phyloP scores from a whole-genome alignment of 2,888 invertebrate genomes.

The Aphidius colemani region DNA sequence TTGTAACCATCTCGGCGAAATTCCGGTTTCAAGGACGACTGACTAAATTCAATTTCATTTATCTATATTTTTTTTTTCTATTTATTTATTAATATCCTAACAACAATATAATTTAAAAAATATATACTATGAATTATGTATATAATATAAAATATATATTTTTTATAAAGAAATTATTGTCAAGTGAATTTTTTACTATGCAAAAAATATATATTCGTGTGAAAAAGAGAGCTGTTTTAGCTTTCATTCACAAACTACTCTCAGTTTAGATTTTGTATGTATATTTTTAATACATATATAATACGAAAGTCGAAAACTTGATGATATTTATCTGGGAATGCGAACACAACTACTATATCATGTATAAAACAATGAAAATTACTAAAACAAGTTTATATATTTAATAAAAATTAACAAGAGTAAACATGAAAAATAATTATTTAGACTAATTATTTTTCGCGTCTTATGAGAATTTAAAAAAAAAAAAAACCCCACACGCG shows the following conservation, averaged over 20 bases:
- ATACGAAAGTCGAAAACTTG: slow-evolving; percentile 13
- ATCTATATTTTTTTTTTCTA: not conserved
- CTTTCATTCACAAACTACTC: slow-evolving; percentile 4
- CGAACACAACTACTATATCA: slow-evolving; percentile 6
- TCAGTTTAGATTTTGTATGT: too few species aligned
- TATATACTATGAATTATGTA: not conserved
- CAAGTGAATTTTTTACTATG: not conserved
- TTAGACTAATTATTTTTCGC: slow-evolving; percentile 18
- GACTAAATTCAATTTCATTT: not conserved
- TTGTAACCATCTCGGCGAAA: slow-evolving; percentile 5
- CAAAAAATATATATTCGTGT: slow-evolving; percentile 3
- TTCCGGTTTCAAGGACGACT: slow-evolving; percentile 9
- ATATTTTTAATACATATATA: too few species aligned
- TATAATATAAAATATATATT: not conserved
- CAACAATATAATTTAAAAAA: not conserved
- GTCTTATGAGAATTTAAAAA: too few species aligned
- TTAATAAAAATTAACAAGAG: slow-evolving; percentile 1
- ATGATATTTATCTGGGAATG: slow-evolving; percentile 2
- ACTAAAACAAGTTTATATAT: slow-evolving; percentile 4
- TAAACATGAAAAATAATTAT: slow-evolving; percentile 1
- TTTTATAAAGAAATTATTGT: not conserved
- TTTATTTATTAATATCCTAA: not conserved
- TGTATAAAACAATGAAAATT: not conserved
- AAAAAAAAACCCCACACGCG: not conserved
- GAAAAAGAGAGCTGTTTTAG: slow-evolving; percentile 13